Percentiles rank a stretch among this genome's conserved stretches.
These are phyloP conservation scores for Limonius californicus DNA, from an alignment of 1,140 invertebrate genomes.

Conservation along the genomic window DNA sequence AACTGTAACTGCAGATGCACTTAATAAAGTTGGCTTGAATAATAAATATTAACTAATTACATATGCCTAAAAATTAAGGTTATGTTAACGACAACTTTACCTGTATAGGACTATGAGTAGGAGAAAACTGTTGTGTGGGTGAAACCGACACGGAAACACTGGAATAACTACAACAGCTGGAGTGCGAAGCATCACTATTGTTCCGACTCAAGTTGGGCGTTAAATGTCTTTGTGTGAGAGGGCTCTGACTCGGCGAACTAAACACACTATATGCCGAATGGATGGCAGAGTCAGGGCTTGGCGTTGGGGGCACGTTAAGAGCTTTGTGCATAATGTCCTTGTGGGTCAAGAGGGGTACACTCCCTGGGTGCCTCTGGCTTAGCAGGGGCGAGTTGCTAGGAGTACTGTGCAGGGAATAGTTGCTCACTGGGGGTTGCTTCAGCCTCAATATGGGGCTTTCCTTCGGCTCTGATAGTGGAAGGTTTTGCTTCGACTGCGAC, in stretches of 20 bases:
- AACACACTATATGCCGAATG: slow-evolving; percentile 80
- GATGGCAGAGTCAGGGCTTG: slow-evolving; percentile 79
- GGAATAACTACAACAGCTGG: slow-evolving; percentile 71
- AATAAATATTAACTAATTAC: not conserved
- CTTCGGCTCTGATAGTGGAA: slow-evolving; percentile 29
- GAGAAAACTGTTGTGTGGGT: slow-evolving; percentile 57
- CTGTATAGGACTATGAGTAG: slow-evolving; percentile 83
- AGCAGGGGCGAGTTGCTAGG: slow-evolving; percentile 63
- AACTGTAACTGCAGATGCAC: too few relatives aligned
- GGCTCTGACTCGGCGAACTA: slow-evolving; percentile 79
- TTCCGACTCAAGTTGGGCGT: slow-evolving; percentile 81
- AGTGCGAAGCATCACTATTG: slow-evolving; percentile 86
- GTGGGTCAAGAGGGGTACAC: slow-evolving; percentile 55
- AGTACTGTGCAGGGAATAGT: slow-evolving; percentile 56
- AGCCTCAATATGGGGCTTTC: slow-evolving; percentile 41
- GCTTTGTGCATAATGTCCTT: slow-evolving; percentile 52
- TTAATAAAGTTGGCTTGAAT: too few relatives aligned
- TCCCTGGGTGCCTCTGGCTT: slow-evolving; percentile 53
- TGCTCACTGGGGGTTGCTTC: slow-evolving; percentile 40
- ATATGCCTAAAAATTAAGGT: too few relatives aligned
- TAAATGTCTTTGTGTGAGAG: slow-evolving; percentile 77
- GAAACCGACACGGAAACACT: slow-evolving; percentile 57
- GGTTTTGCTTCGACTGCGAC: slow-evolving; percentile 33
- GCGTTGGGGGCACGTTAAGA: slow-evolving; percentile 57
- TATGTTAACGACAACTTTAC: slow-evolving; percentile 38